phyloP scores from a whole-genome alignment of 2,113 vertebrate genomes.

The Willisornis vidua region DNA sequence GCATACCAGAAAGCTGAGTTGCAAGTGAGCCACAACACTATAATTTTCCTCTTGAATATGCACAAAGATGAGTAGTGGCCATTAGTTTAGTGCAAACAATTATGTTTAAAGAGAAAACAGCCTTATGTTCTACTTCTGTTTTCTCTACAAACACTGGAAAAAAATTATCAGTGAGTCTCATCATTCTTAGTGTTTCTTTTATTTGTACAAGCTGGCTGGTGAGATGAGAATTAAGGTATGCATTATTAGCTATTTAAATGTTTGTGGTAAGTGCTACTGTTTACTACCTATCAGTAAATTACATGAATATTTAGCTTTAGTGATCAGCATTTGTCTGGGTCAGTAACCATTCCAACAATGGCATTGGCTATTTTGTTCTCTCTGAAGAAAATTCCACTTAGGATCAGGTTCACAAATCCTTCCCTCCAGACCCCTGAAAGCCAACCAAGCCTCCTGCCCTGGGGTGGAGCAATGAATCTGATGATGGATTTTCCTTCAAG shows the following conservation, averaged over 20 bases:
- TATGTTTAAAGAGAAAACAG: conserved; percentile 61
- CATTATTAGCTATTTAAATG: conserved; percentile 69
- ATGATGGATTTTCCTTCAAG: conserved; percentile 51
- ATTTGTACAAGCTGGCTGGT: conserved; percentile 60
- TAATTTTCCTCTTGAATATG: conserved; percentile 46
- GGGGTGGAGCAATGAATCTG: conserved; percentile 65
- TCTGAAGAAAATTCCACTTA: conserved; percentile 31
- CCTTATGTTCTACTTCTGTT: conserved; percentile 48
- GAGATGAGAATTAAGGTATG: conserved; percentile 63
- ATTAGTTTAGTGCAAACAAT: conserved; percentile 62
- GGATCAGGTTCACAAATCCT: conserved; percentile 68
- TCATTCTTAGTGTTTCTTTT: conserved; percentile 56
- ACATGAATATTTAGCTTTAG: conserved; percentile 62
- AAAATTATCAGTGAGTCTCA: conserved; percentile 47
- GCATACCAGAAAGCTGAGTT: conserved; percentile 63
- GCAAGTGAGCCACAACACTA: conserved; percentile 25
- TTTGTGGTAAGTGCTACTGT: conserved; percentile 48
- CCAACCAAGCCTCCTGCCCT: conserved; percentile 37
- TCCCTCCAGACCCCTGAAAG: conserved; percentile 57
- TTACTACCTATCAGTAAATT: conserved; percentile 60
- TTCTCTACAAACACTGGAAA: conserved; percentile 57
- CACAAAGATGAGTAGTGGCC: conserved; percentile 56
- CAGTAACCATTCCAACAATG: conserved; percentile 23
- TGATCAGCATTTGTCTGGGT: conserved; percentile 61
- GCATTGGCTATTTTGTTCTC: conserved; percentile 35